Conservation (phyloP, 1,140 invertebrate species). For the Amyelois transitella region DNA sequence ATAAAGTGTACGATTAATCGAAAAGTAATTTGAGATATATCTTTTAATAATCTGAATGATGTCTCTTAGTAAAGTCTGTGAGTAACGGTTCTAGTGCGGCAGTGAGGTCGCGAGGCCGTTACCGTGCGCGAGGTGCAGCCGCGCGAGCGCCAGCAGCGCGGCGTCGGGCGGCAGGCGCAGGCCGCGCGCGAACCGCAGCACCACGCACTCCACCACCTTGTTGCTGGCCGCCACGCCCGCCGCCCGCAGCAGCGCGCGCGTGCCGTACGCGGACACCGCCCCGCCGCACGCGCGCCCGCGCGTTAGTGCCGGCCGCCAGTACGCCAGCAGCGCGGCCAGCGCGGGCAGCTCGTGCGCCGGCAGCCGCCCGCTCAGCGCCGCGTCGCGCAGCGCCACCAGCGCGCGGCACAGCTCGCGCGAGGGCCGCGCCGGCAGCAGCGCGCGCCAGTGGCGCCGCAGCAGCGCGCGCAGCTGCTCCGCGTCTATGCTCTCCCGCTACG, state of each 20-base stretch:
- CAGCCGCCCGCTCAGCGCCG: conserved; percentile 17
- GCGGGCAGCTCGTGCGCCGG: conserved; percentile 18
- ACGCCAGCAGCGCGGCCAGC: conserved; percentile 42
- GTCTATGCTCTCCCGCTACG: conserved; percentile 19
- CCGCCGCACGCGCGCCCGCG: no score
- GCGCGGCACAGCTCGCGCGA: conserved; percentile 79
- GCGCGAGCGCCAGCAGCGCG: conserved; percentile 81
- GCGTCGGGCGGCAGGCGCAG: conserved; percentile 77
- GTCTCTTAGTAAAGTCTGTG: no score
- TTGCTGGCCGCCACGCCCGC: conserved; percentile 82
- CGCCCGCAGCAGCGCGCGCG: conserved; percentile 76
- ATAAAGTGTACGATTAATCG: no score
- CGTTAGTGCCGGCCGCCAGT: conserved; percentile 19
- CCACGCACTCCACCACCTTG: conserved; percentile 84
- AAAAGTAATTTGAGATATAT: no score
- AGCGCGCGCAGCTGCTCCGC: conserved; percentile 35
- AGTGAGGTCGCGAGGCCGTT: conserved; percentile 18
- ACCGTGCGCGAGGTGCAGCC: conserved; percentile 84
- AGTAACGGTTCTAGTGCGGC: neutral
- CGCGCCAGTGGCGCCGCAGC: no score
- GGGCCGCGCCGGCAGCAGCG: conserved; percentile 74
- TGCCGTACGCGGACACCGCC: neutral
- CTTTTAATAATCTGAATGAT: no score
- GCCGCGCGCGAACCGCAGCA: conserved; percentile 80
- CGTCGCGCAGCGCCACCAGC: conserved; percentile 81